These are phyloP conservation scores for Epistrophe eligans DNA, from an alignment of 2,888 invertebrate genomes.

Conservation along the genomic window DNA sequence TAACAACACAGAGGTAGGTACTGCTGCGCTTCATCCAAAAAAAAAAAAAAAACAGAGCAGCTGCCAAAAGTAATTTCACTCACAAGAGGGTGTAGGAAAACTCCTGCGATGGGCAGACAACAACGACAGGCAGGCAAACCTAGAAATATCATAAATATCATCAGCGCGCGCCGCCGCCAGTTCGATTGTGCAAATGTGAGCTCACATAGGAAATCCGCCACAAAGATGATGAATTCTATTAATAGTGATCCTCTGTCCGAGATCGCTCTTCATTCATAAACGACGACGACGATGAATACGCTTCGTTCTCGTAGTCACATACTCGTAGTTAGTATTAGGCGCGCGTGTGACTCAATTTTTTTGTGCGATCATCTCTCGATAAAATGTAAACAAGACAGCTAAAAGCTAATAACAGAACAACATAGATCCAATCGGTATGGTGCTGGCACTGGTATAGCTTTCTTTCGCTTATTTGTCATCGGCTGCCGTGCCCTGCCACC, in stretches of 20 bases:
- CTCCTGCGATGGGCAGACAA: constrained; percentile 39
- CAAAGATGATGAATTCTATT: constrained; percentile 66
- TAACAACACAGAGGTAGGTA: constrained; percentile 13
- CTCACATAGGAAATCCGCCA: constrained; percentile 69
- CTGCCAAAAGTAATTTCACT: constrained; percentile 70
- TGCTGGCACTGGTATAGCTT: constrained; percentile 44
- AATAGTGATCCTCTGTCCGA: constrained; percentile 53
- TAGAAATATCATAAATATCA: constrained; percentile 58
- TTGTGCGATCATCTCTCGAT: constrained; percentile 22
- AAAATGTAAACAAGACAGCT: constrained; percentile 75
- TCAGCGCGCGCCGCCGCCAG: constrained; percentile 36
- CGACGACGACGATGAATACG: constrained; percentile 36
- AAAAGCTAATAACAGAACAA: constrained; percentile 61
- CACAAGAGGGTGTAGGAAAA: constrained; percentile 46
- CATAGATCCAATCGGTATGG: constrained; percentile 21
- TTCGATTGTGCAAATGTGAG: constrained; percentile 67
- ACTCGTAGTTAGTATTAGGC: constrained; percentile 29
- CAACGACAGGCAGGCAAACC: constrained; percentile 41
- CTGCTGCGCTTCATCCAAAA: constrained; percentile 42
- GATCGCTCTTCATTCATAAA: constrained; percentile 72
- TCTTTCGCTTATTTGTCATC: constrained; percentile 68
- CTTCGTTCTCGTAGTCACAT: constrained; percentile 22
- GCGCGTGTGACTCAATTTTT: constrained; percentile 63
- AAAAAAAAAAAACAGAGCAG: constrained; percentile 54
- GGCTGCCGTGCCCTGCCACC: constrained; percentile 35